These are phyloP conservation scores for Halcyon senegalensis DNA, from an alignment of 2,113 vertebrate species.

Conservation along the genomic window DNA sequence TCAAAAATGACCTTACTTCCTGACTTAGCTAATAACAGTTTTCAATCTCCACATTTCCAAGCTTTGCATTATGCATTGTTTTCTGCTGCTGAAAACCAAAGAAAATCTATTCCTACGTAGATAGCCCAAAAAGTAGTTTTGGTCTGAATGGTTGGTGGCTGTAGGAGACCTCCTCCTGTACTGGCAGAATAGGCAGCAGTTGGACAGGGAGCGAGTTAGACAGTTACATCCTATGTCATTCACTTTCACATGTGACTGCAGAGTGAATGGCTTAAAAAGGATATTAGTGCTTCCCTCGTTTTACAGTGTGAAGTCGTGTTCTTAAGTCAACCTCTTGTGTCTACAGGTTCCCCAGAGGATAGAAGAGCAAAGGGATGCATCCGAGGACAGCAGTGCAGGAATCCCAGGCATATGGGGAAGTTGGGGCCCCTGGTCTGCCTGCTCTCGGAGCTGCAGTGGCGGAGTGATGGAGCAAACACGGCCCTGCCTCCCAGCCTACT, in stretches of 20 bases:
- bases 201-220: background rate
- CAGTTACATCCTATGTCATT: accelerated
- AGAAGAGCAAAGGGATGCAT: conserved; percentile 68
- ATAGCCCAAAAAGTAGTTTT: background rate
- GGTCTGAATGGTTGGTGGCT: background rate
- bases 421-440: conserved; percentile 92
- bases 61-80: background rate
- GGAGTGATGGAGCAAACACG: conserved; percentile 90
- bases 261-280: background rate
- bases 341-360: conserved; percentile 86
- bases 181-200: background rate
- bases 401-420: conserved; percentile 84
- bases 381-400: conserved; percentile 62
- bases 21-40: background rate
- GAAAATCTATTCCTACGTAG: background rate
- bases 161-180: background rate
- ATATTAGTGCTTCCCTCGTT: accelerated
- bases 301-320: background rate
- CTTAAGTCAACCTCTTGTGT: background rate
- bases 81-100: background rate
- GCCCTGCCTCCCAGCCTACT: conserved; percentile 83
- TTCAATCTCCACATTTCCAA: background rate
- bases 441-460: conserved; percentile 87
- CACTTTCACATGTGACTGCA: background rate
- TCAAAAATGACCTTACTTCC: background rate